These are phyloP conservation scores for Bacillus rossius DNA, from an alignment of 1,140 invertebrate genomes.

Conservation along the genomic window DNA sequence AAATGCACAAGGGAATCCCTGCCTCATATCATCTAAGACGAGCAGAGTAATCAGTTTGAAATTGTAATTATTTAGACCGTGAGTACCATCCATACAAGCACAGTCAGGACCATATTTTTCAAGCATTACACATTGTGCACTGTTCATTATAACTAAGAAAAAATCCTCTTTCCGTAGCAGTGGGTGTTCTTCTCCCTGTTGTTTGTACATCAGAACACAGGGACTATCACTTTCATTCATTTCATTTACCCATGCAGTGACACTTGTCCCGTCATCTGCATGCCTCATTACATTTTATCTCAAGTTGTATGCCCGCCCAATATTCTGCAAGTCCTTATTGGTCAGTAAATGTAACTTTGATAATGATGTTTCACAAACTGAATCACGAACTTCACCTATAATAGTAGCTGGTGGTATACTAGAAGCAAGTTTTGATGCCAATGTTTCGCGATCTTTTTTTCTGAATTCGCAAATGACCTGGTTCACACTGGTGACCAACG, in stretches of 20 bases:
- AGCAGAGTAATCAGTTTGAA: constrained; percentile 14
- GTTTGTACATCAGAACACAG: too few species aligned
- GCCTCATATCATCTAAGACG: constrained; percentile 10
- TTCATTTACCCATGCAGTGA: constrained; percentile 14
- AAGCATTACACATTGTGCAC: constrained; percentile 7
- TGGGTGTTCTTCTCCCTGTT: too few species aligned
- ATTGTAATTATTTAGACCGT: constrained; percentile 8
- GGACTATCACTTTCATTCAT: background rate
- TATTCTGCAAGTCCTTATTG: too few species aligned
- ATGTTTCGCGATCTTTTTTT: too few species aligned
- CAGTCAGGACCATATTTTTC: constrained; percentile 3
- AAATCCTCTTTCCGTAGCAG: constrained; percentile 7
- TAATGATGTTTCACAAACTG: too few species aligned
- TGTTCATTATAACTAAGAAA: constrained; percentile 13
- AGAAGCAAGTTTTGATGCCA: too few species aligned
- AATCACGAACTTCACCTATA: too few species aligned
- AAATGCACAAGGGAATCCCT: constrained; percentile 13
- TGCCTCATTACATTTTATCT: background rate
- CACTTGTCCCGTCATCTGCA: constrained; percentile 1
- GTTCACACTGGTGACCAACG: too few species aligned
- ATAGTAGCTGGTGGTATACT: too few species aligned
- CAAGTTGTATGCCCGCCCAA: background rate
- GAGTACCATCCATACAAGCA: constrained; percentile 15
- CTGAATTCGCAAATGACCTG: too few species aligned
- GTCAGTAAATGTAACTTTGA: too few species aligned